A percentile compares a stretch with the other conserved stretches of the same genome.
Conservation (phyloP, 37 sponge, comb jelly and placozoan genomes). For the Beroe ovata region DNA sequence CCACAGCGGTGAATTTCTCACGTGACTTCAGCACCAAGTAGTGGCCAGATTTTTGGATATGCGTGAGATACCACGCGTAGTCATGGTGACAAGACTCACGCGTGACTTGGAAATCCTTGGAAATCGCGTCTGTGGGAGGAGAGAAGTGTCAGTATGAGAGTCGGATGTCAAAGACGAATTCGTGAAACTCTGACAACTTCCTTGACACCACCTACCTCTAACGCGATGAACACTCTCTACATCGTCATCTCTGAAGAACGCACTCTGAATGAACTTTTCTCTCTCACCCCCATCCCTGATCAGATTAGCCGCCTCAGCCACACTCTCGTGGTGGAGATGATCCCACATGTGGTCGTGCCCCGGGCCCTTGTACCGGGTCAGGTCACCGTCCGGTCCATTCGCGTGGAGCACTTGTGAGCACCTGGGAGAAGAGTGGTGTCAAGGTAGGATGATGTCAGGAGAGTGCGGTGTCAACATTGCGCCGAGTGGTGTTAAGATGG, state of each 20-base stretch:
- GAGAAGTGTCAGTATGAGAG: too few species aligned
- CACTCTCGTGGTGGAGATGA: conserved; percentile 12
- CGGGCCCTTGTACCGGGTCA: background rate
- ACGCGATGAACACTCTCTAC: too few species aligned
- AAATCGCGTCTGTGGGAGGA: too few species aligned
- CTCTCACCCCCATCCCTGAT: background rate
- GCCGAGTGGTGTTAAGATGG: background rate
- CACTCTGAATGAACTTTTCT: conserved; percentile 15
- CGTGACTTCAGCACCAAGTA: background rate
- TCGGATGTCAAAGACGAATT: too few species aligned
- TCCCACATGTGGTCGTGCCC: background rate
- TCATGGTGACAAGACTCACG: background rate
- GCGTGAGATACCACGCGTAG: conserved; percentile 36
- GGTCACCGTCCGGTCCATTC: background rate
- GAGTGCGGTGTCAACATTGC: background rate
- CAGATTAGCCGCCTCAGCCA: background rate
- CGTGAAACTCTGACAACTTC: too few species aligned
- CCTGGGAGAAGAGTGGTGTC: background rate
- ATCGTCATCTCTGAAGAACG: background rate
- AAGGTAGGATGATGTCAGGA: background rate
- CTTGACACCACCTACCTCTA: too few species aligned
- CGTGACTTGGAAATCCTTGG: too few species aligned
- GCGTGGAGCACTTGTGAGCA: conserved; percentile 33
- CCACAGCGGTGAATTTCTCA: background rate
- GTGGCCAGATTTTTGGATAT: background rate